A percentile compares a stretch with the other conserved stretches of the same genome.
Evolutionary conservation across 2,113 vertebrate species (phyloP).

Genomic region (Oplegnathus fasciatus): DNA sequence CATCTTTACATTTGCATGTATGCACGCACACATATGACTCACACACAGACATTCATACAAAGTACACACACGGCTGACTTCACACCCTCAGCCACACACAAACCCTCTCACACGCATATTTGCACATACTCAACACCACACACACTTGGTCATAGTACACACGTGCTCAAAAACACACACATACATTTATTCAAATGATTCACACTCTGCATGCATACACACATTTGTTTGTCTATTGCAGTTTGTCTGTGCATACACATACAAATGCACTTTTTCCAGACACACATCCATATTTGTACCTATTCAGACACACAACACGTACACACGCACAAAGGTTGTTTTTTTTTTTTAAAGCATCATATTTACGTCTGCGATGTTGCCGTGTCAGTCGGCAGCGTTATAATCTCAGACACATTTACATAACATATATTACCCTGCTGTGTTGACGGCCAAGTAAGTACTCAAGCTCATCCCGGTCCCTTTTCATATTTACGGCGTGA

Average conservation of each 20-base stretch:
- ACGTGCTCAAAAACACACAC: neutral
- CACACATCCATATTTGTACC: neutral
- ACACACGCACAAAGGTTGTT: neutral
- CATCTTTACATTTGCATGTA: slow-evolving; percentile 21
- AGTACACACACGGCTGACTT: slow-evolving; percentile 2
- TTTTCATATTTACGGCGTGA: slow-evolving; percentile 84
- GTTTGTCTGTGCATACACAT: neutral
- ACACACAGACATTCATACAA: neutral
- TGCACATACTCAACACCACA: neutral
- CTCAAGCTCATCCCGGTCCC: slow-evolving; percentile 77
- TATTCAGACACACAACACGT: slow-evolving; percentile 19
- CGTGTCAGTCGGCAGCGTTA: slow-evolving; percentile 61
- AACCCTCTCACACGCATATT: neutral
- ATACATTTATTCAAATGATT: no score
- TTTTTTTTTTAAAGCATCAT: slow-evolving; percentile 35
- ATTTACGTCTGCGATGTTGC: slow-evolving; percentile 54
- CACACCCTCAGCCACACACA: slow-evolving; percentile 16
- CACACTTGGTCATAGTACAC: neutral
- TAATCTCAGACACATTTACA: slow-evolving; percentile 77
- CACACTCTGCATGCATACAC: no score
- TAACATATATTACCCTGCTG: slow-evolving; percentile 76
- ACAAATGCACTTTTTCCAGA: slow-evolving; percentile 7
- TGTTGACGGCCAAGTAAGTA: slow-evolving; percentile 77
- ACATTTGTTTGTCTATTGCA: slow-evolving; percentile 21
- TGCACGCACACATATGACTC: neutral